Evolutionary conservation across 2,113 vertebrate species (phyloP).

Genomic region (Mobula birostris): DNA sequence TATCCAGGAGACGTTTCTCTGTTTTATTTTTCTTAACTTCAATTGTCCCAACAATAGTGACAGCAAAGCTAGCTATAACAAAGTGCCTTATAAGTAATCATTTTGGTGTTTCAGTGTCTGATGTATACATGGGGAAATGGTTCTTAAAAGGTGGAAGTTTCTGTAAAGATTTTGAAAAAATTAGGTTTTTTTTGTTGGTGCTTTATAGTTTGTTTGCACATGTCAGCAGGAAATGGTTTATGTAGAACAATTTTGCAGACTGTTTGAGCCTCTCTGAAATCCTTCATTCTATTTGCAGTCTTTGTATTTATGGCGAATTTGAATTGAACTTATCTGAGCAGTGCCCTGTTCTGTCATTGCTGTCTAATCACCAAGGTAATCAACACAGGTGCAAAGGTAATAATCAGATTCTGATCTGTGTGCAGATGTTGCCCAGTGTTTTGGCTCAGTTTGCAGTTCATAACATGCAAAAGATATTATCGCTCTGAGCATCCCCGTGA

Average conservation of each 20-base stretch:
- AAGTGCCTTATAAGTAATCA: neutral
- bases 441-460: neutral
- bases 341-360: slow-evolving; percentile 4
- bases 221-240: neutral
- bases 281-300: neutral
- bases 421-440: slow-evolving; percentile 9
- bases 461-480: slow-evolving; percentile 5
- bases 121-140: neutral
- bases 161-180: neutral
- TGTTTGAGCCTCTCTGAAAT: neutral
- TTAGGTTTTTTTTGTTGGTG: neutral
- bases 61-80: neutral
- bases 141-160: neutral
- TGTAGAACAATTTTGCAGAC: neutral
- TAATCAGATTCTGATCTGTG: neutral
- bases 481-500: neutral
- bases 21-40: neutral
- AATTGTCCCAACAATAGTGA: neutral
- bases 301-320: neutral
- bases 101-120: neutral
- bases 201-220: neutral
- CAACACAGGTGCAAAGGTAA: neutral
- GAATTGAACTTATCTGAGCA: slow-evolving; percentile 10
- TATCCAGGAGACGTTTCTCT: neutral
- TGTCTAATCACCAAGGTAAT: neutral